Percentiles rank a stretch among this genome's conserved stretches.
These are phyloP conservation scores for Serilophus lunatus DNA, from an alignment of 2,113 vertebrate species.

Conservation along the genomic window DNA sequence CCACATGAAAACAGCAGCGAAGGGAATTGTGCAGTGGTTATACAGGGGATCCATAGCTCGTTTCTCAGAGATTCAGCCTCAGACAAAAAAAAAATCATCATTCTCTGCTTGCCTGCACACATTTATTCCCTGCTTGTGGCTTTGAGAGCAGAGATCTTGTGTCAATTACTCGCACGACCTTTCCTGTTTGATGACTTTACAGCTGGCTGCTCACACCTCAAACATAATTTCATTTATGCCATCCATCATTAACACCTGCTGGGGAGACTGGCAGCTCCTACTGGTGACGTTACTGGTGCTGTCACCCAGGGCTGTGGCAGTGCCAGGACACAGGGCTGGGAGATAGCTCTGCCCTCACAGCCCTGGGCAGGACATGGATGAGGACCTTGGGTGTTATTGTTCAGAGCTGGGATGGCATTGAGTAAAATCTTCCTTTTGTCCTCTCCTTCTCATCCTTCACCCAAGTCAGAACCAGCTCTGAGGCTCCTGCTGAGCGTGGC, in stretches of 20 bases:
- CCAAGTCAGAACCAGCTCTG: accelerated
- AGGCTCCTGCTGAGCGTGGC: background rate
- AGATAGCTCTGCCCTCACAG: background rate
- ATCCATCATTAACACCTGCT: conserved; percentile 17
- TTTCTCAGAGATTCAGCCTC: background rate
- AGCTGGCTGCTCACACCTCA: conserved; percentile 16
- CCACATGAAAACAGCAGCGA: background rate
- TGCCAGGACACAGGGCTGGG: background rate
- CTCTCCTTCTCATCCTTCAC: background rate
- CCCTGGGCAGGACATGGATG: accelerated
- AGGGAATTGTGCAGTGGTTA: background rate
- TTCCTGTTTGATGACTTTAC: conserved; percentile 5
- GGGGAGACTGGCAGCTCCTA: background rate
- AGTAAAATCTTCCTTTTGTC: background rate
- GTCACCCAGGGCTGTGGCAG: background rate
- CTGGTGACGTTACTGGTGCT: accelerated
- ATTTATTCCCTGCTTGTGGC: background rate
- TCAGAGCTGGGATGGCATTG: accelerated
- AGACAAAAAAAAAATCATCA: background rate
- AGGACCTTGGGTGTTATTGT: accelerated
- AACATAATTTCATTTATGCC: background rate
- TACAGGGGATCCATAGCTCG: background rate
- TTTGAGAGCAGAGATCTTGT: background rate
- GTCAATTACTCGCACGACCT: conserved; percentile 19
- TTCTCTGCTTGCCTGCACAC: background rate